Evolutionary conservation across 2,797 vertebrate species (phyloP), one percentile per base, ranked within the genome.

Genomic region (Nasua narica): DNA sequence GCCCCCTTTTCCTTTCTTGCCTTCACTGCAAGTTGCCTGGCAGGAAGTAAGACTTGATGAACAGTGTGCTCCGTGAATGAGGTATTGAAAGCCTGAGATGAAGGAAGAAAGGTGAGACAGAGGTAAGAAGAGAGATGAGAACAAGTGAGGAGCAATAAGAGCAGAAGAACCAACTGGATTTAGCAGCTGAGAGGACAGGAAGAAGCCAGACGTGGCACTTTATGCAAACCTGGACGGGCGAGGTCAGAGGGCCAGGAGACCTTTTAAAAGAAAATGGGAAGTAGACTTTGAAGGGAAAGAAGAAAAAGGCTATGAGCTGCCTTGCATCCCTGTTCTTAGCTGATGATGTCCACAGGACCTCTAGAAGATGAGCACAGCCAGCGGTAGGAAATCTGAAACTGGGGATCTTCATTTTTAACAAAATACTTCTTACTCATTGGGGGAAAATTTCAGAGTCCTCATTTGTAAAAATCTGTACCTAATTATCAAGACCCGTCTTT

Each of bases 401-500:
- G 40, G 58, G 78, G 2, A 79, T 46, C 4, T 37, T 90, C 72
- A 11, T 32, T 58, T 91, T 46, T 74, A 90, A 69, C 25, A 60
- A 77, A 91, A 58, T 70, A 90, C 76, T 87, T 94, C 83, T 72
- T 67, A 92, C 2, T 86, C 18, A 21, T 92, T 60, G 87, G 43
- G 23, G 54, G 48, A 27, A 87, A 91, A 54, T 16, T 79, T 87
- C 25, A 62, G 48, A 82, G 32, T 77, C 37, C 56, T 91, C 21
- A 43, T 60, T 81, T 87, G 65, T 46, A 72, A 52, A 15, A 18
- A 46, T 91, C 92, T 62, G 56, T 62, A 90, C 32, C 29, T 62
- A 96, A 76, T 65, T 83, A 93, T 48, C 91, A 94, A 86, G 40
- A 95, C 5, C 23, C 56, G 12, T 62, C 82, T 95, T 92, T 93